Evolutionary conservation across 2,888 invertebrate species (phyloP).

Genomic region (Pachydiplax longipennis): DNA sequence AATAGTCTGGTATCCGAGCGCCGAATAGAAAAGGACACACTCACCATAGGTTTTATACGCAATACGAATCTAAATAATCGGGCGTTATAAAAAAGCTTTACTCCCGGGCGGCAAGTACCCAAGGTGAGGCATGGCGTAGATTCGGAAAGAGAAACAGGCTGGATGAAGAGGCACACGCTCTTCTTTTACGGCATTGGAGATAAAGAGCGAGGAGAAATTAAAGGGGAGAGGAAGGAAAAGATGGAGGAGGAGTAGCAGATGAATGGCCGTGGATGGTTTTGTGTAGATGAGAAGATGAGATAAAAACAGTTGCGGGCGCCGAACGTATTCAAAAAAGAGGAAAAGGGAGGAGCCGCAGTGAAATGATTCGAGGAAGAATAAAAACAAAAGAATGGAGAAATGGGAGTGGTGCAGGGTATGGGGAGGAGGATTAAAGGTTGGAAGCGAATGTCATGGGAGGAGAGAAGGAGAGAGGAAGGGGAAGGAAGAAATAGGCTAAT

Average conservation of each 20-base stretch:
- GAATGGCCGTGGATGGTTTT: not conserved
- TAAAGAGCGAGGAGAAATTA: not conserved
- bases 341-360: not conserved
- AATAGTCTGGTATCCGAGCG: no score
- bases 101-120: no score
- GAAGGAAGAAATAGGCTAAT: not conserved
- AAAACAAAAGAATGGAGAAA: not conserved
- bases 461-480: not conserved
- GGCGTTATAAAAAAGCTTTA: no score
- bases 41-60: no score
- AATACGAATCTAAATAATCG: no score
- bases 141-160: not conserved
- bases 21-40: no score
- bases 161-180: not conserved
- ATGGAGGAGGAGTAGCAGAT: not conserved
- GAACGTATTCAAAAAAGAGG: not conserved
- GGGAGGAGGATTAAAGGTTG: not conserved
- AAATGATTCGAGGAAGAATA: not conserved
- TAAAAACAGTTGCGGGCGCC: not conserved
- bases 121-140: no score
- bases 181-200: not conserved
- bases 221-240: not conserved
- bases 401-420: not conserved
- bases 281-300: not conserved
- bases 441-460: not conserved